A percentile compares a stretch with the other conserved stretches of the same genome.
These are phyloP conservation scores for Hofmannophila pseudospretella DNA, from an alignment of 2,888 invertebrate genomes.

Conservation along the genomic window DNA sequence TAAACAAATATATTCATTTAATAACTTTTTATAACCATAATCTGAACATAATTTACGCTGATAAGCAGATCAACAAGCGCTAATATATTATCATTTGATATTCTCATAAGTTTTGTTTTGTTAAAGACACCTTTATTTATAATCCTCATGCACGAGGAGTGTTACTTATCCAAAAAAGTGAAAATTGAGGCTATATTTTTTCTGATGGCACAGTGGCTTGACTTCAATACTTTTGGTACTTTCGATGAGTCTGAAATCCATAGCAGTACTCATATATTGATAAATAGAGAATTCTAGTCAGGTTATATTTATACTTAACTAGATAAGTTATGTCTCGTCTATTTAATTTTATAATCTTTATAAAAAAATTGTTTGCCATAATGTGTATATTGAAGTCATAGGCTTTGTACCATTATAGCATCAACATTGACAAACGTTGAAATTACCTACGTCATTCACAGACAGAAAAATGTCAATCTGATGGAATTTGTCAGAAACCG, in stretches of 20 bases:
- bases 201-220: no score
- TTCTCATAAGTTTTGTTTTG: slow-evolving; percentile 38
- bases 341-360: no score
- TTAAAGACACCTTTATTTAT: slow-evolving; percentile 25
- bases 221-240: no score
- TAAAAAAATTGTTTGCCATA: no score
- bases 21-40: slow-evolving; percentile 72
- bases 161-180: no score
- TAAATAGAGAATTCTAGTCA: no score
- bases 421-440: slow-evolving; percentile 1
- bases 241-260: no score
- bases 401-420: not conserved
- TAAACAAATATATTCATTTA: slow-evolving; percentile 75
- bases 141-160: slow-evolving; percentile 20
- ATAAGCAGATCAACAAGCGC: slow-evolving; percentile 61
- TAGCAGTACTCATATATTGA: no score
- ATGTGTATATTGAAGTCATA: not conserved
- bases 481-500: slow-evolving; percentile 30
- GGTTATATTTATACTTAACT: no score
- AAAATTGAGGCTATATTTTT: no score
- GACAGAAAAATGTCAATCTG: slow-evolving; percentile 27
- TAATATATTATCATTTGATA: slow-evolving; percentile 45
- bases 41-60: slow-evolving; percentile 68
- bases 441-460: slow-evolving; percentile 9
- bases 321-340: no score